phyloP scores from a whole-genome alignment of 2,888 invertebrate species.

The Microctonus hyperodae region DNA sequence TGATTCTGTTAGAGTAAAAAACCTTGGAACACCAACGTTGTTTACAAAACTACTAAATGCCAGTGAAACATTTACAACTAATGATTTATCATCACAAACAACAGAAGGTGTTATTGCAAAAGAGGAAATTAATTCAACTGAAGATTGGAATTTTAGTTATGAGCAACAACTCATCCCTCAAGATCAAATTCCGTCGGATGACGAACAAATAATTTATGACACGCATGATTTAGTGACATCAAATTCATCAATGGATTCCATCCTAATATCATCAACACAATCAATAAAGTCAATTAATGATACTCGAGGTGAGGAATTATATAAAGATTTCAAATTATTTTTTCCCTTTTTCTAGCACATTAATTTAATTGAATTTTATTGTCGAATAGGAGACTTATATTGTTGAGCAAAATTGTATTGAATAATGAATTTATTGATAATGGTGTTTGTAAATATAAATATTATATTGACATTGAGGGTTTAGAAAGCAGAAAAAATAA shows the following conservation, averaged over 20 bases:
- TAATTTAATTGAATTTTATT: not conserved
- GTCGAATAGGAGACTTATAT: not conserved
- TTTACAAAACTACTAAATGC: slow-evolving; percentile 24
- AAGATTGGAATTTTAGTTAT: not conserved
- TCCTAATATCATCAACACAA: not conserved
- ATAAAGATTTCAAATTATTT: not conserved
- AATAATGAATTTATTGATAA: too few relatives aligned
- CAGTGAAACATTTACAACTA: slow-evolving; percentile 6
- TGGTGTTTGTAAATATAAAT: not conserved
- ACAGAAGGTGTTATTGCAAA: not conserved
- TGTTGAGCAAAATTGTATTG: too few relatives aligned
- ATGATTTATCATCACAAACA: not conserved
- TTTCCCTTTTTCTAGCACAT: too few relatives aligned
- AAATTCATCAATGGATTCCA: not conserved
- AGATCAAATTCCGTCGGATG: not conserved
- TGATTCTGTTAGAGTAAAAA: not conserved
- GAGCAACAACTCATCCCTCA: not conserved
- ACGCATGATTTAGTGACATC: not conserved
- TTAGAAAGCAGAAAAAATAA: not conserved
- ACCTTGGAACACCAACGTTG: slow-evolving; percentile 15
- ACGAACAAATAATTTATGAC: not conserved
- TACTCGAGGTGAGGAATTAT: not conserved
- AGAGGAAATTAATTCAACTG: not conserved
- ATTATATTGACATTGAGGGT: not conserved
- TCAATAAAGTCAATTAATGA: not conserved